Base-by-base conservation (phyloP, 2,888 invertebrate species). In the Troilus luridus region DNA sequence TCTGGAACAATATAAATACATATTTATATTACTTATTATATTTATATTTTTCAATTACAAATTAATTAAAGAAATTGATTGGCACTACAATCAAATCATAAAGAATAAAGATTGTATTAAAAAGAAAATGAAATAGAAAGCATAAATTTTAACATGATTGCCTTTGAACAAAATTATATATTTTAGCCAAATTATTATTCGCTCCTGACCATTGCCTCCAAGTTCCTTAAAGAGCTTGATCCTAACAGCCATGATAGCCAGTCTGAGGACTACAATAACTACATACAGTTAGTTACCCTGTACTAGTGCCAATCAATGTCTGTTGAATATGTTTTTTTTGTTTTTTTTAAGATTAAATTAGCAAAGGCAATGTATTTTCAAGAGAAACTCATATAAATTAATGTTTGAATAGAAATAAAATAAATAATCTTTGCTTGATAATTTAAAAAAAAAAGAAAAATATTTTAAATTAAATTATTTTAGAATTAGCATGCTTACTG, bases 181-280 rank as follows among this genome's bases (percentile, higher is more conserved):
- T 41, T 77, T 77, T 77, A 77, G 8, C 41, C 72, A 77, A 41
- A 41, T 77, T 19, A 77, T 27, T 41, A 41, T 77, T 17, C 19
- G 0, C 41, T 9, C 1, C 11, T 41, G 41, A 41, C 19, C 41
- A 77, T 41, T 77, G 17, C 2, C 19, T 6, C 27, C 17, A 64
- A n/a, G 27, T 77, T 41, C 41, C 19, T 41, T 12, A 77, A 41
- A 19, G 19, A 77, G 8, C 72, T 41, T 77, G 72, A 77, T 41
- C 27, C 72, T 77, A 77, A 77, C 72, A 77, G 72, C 19, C 72
- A 77, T 77, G 72, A 41, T 77, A 77, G 72, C 72, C 27, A 77
- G 27, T 77, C 27, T 41, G 17, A 77, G 72, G 8, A 77, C 72
- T 41, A 41, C 17, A 24, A 3, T 67, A 24, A 67, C 27, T 41